phyloP scores from a whole-genome alignment of 2,888 invertebrate genomes.

The Tuta absoluta region DNA sequence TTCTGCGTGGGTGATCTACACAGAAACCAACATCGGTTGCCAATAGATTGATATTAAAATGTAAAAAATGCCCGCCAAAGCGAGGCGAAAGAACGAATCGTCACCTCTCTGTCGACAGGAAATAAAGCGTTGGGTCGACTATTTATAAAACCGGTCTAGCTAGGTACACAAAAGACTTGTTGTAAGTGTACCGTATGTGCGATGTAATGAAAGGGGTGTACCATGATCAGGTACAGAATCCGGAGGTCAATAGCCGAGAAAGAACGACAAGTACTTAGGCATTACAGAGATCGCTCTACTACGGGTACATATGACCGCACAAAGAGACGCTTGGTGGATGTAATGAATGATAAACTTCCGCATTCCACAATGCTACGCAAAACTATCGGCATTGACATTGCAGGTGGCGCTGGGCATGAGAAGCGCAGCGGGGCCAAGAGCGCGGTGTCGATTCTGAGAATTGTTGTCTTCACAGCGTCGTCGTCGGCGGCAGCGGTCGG shows the following conservation, averaged over 20 bases:
- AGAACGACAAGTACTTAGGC: conserved; percentile 47
- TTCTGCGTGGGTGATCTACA: conserved; percentile 36
- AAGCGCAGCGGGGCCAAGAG: conserved; percentile 59
- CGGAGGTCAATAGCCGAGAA: conserved; percentile 57
- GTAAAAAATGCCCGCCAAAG: conserved; percentile 37
- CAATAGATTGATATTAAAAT: background rate
- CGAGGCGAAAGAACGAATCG: conserved; percentile 39
- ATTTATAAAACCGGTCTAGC: conserved; percentile 54
- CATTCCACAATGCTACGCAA: conserved; percentile 39
- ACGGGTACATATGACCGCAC: too few relatives aligned
- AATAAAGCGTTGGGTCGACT: conserved; percentile 48
- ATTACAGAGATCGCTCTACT: background rate
- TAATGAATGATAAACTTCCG: conserved; percentile 10
- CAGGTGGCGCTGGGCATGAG: conserved; percentile 46
- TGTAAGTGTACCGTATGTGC: conserved; percentile 22
- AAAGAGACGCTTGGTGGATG: background rate
- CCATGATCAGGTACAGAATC: conserved; percentile 50
- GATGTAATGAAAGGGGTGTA: conserved; percentile 36
- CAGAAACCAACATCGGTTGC: conserved; percentile 22
- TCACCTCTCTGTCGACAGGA: conserved; percentile 44
- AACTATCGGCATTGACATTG: conserved; percentile 75
- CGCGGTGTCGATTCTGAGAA: conserved; percentile 62
- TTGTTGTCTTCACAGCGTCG: conserved; percentile 63
- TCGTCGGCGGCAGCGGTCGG: conserved; percentile 54
- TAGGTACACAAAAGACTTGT: conserved; percentile 42